These are phyloP conservation scores for Stratiomys singularior DNA, from an alignment of 2,888 invertebrate species.

Conservation along the genomic window DNA sequence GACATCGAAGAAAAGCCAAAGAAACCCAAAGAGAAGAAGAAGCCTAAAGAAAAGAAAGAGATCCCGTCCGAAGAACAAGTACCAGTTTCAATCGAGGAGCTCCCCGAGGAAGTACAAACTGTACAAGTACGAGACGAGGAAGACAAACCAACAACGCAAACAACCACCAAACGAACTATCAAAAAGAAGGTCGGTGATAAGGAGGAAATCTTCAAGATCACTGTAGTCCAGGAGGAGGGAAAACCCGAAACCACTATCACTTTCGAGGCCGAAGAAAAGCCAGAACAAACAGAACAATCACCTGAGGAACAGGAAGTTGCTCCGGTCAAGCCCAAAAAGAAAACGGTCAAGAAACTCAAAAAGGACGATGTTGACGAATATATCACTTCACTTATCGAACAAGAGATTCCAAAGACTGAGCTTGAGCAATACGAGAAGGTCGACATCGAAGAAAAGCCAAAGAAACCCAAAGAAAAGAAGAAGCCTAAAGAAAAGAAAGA, in stretches of 20 bases:
- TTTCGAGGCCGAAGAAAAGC: slow-evolving; percentile 58
- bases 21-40: slow-evolving; percentile 14
- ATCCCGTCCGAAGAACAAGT: slow-evolving; percentile 4
- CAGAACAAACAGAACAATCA: slow-evolving; percentile 53
- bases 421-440: slow-evolving; percentile 54
- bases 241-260: slow-evolving; percentile 56
- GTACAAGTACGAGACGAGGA: slow-evolving; percentile 57
- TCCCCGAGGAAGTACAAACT: slow-evolving; percentile 55
- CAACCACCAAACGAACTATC: slow-evolving; percentile 60
- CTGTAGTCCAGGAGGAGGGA: slow-evolving; percentile 61
- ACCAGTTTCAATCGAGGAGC: slow-evolving; percentile 29
- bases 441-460: slow-evolving; percentile 60
- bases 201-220: slow-evolving; percentile 64
- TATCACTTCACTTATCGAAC: slow-evolving; percentile 58
- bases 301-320: slow-evolving; percentile 53
- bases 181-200: slow-evolving; percentile 62
- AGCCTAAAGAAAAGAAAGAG: slow-evolving; percentile 54
- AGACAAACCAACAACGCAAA: slow-evolving; percentile 57
- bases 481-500: slow-evolving; percentile 56
- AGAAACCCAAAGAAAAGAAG: slow-evolving; percentile 61
- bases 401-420: slow-evolving; percentile 59
- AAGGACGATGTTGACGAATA: slow-evolving; percentile 60
- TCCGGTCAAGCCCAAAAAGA: slow-evolving; percentile 58
- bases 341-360: slow-evolving; percentile 59
- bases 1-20: slow-evolving; percentile 45